Conservation (phyloP, 2,888 invertebrate genomes). For the Chrysina gloriosa region DNA sequence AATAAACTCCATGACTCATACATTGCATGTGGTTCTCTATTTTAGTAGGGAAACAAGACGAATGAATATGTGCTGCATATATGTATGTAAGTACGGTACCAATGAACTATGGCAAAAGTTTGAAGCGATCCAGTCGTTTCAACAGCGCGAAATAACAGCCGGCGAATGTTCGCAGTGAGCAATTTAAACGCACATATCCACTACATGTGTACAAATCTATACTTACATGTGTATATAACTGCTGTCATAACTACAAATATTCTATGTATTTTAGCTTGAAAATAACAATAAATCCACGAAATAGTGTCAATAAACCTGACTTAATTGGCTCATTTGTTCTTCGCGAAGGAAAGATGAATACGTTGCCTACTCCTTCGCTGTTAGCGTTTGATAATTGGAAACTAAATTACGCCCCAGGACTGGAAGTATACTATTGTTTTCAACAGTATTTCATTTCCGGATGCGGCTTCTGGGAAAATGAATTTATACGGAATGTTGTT, state of each 20-base stretch:
- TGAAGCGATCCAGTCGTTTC: not conserved
- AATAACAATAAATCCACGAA: not conserved
- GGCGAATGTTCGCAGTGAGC: not conserved
- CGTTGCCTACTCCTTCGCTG: not conserved
- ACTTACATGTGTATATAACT: not conserved
- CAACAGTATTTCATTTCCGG: not conserved
- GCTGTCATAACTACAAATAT: not conserved
- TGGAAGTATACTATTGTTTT: not conserved
- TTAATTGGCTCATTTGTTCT: constrained; percentile 1
- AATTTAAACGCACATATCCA: not conserved
- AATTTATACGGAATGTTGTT: no score
- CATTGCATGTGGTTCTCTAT: constrained; percentile 40
- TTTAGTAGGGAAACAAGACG: constrained; percentile 37
- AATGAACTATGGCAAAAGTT: constrained; percentile 14
- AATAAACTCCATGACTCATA: constrained; percentile 41
- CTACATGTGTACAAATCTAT: not conserved
- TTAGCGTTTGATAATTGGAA: not conserved
- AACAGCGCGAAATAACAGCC: constrained; percentile 3
- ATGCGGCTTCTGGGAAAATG: no score
- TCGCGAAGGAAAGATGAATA: not conserved
- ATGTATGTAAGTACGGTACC: not conserved
- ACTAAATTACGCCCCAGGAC: not conserved
- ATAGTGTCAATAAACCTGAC: constrained; percentile 6
- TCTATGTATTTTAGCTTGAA: not conserved
- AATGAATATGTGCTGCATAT: constrained; percentile 13